Evolutionary conservation across 1,140 invertebrate genomes (phyloP).

Genomic region (Drosophila kikkawai): DNA sequence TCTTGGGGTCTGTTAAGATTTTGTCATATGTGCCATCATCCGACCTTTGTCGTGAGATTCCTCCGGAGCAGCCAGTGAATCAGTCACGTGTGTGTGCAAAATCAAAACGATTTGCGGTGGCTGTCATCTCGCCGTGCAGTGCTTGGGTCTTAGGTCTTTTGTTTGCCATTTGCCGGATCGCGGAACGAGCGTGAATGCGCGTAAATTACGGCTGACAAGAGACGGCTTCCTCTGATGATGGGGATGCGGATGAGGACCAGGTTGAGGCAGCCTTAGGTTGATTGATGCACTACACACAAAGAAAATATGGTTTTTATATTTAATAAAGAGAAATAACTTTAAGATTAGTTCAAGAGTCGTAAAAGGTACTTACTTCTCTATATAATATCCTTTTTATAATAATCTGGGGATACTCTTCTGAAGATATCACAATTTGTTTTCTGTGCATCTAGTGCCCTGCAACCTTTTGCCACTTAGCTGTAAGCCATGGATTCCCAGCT

Average conservation of each 20-base stretch:
- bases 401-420: not conserved
- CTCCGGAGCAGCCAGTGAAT: conserved; percentile 15
- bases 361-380: too few relatives aligned
- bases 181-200: conserved; percentile 62
- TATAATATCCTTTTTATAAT: not conserved
- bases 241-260: conserved; percentile 7
- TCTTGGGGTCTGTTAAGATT: conserved; percentile 31
- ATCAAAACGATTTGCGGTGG: conserved; percentile 71
- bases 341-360: fast-evolving
- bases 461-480: conserved; percentile 65
- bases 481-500: conserved; percentile 43
- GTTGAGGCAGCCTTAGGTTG: conserved; percentile 33
- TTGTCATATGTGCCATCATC: conserved; percentile 22
- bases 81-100: conserved; percentile 71
- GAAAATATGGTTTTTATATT: not conserved
- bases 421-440: not conserved
- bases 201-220: conserved; percentile 78
- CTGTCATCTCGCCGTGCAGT: conserved; percentile 20
- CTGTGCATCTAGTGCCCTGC: conserved; percentile 41
- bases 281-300: conserved; percentile 61
- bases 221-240: conserved; percentile 46
- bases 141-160: conserved; percentile 63
- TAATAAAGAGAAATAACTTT: too few relatives aligned
- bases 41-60: conserved; percentile 12
- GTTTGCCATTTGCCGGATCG: conserved; percentile 65